Conservation (phyloP, 2,113 vertebrate species). For the Gadus macrocephalus region DNA sequence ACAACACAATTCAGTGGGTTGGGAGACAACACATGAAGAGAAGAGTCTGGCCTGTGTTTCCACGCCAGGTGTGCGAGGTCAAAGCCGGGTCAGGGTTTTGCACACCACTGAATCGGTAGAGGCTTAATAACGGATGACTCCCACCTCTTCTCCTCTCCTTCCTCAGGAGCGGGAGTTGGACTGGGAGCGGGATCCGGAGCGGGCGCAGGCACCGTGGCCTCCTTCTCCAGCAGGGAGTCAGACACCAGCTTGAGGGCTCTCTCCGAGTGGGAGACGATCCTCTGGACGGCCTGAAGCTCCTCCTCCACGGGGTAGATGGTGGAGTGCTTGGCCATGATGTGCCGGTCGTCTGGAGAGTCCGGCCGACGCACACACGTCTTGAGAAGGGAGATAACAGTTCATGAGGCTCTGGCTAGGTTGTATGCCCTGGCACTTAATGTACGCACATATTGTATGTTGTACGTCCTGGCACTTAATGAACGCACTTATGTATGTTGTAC, state of each 20-base stretch:
- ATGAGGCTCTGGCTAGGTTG: no score
- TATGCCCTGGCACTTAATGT: no score
- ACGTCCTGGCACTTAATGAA: no score
- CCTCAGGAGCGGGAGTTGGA: constrained; percentile 8
- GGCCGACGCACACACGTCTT: constrained; percentile 66
- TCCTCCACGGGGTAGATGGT: constrained; percentile 79
- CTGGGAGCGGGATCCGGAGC: not conserved
- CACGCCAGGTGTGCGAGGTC: no score
- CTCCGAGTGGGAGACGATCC: constrained; percentile 76
- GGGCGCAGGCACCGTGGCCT: constrained; percentile 11
- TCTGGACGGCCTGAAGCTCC: constrained; percentile 79
- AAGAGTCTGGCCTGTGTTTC: no score
- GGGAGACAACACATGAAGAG: no score
- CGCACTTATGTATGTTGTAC: no score
- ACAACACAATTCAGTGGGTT: no score
- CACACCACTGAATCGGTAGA: no score
- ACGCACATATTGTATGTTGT: no score
- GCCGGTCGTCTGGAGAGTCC: constrained; percentile 74
- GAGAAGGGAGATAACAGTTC: not conserved
- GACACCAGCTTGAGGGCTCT: constrained; percentile 80
- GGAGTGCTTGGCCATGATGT: constrained; percentile 79
- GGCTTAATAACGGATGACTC: not conserved
- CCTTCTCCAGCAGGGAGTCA: constrained; percentile 70
- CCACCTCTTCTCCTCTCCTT: constrained; percentile 58
- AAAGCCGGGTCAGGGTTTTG: no score